Evolutionary conservation across 2,113 vertebrate species (phyloP), one percentile per base, ranked within the genome.

Genomic region (Chaenocephalus aceratus): DNA sequence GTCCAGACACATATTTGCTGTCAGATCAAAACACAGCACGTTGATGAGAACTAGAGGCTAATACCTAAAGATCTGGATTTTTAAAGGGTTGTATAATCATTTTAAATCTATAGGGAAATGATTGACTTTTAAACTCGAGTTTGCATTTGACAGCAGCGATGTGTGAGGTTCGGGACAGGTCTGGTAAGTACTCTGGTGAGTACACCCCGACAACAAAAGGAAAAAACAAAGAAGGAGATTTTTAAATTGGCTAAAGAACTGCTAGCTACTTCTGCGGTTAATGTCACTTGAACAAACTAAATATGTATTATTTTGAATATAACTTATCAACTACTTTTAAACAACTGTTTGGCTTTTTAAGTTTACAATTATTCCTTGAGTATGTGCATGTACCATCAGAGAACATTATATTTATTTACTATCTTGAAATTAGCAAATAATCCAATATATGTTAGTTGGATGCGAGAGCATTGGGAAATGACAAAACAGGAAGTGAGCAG

Each of bases 91-190:
- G 52, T 6, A 36, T n/a, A 44, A 62, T 26, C 10, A 12, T 61
- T 10, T 3, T 15, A 11, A 23, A 60, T 53, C 10, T 36, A 26
- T 59, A 46, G 58, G 51, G 23, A 9, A 12, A 75, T 44, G n/a
- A 41, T 66, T 8, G 16, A 54, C 12, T 49, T 8, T 30, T 57
- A 14, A 59, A 51, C 18, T 18, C 1, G 6, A 56, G 34, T 34
- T 75, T 75, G 75, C 52, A 67, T 23, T 14, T 65, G 62, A 83
- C 54, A 78, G 79, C 79, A 81, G 44, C 13, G 7, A n/a, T 26
- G 11, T 80, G 51, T 57, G 65, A 36, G 56, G 15, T 68, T 54
- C 23, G 30, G 56, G 66, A 16, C 13, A 74, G 63, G 62, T 72
- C 9, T 59, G 30, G 53, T 34, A n/a, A 30, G 45, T 14, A 14